Conservation (phyloP, 2,797 vertebrate species). For the Myripristis jacobus region DNA sequence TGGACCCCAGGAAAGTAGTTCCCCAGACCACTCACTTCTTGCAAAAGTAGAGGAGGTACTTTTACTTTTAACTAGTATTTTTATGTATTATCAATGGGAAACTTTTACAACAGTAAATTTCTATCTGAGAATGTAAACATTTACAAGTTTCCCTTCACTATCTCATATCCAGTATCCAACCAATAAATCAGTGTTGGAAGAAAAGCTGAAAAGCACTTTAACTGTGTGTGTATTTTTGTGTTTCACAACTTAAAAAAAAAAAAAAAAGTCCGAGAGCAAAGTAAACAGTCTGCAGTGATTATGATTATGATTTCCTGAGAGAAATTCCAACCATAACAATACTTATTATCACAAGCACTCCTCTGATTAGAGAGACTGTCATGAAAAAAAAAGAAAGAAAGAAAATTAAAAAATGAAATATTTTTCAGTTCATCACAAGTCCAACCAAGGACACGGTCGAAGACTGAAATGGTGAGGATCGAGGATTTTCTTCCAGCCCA, state of each 20-base stretch:
- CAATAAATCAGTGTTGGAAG: constrained; percentile 48
- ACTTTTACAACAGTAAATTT: too few relatives aligned
- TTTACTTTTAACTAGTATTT: constrained; percentile 21
- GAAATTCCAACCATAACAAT: constrained; percentile 68
- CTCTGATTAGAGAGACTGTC: constrained; percentile 70
- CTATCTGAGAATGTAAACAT: constrained; percentile 33
- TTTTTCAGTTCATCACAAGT: constrained; percentile 62
- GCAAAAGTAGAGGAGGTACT: constrained; percentile 2
- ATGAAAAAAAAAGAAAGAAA: constrained; percentile 57
- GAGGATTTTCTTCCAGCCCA: constrained; percentile 47
- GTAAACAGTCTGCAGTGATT: constrained; percentile 68
- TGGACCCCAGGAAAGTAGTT: too few relatives aligned
- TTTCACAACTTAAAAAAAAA: constrained; percentile 30
- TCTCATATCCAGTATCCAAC: constrained; percentile 38
- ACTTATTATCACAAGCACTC: constrained; percentile 59
- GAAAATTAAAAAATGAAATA: constrained; percentile 35
- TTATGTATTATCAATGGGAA: too few relatives aligned
- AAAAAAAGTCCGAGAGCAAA: constrained; percentile 60
- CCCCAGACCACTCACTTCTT: background rate
- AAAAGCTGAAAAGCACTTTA: constrained; percentile 42
- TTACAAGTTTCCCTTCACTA: constrained; percentile 25
- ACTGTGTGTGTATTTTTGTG: constrained; percentile 60
- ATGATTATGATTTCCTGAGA: constrained; percentile 62
- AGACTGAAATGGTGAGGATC: constrained; percentile 24
- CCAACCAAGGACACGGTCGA: constrained; percentile 59